Evolutionary conservation across 2,888 invertebrate genomes (phyloP), one percentile per base, ranked within the genome.

Genomic region (Drosophila recens): DNA sequence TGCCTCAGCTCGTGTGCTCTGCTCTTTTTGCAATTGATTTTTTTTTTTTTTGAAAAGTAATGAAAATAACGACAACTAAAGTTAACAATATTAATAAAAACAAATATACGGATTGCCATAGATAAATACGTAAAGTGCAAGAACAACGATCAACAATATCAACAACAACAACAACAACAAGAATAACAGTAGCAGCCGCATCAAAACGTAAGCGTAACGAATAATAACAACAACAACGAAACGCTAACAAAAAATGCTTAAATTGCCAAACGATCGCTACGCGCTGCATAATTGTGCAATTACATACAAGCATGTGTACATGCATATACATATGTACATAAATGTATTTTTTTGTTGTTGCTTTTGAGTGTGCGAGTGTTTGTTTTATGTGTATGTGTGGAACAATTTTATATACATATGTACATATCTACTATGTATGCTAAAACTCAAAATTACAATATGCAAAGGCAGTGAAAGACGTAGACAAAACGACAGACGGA

Each of bases 251-350:
- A 54, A 57, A 65, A 64, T 61, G 20, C 73, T 53, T 72, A 70
- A 75, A 70, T 67, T 87, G 72, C 81, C 57, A 87, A 87, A 83
- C 52, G 66, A 67, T 68, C 61, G 64, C 73, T 56, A 70, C 72
- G 72, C 80, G 90, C 87, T 90, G 90, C 87, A 88, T 75, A 82
- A 86, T 83, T 88, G 89, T 85, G 84, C 89, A 88, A 88, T 86
- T 88, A 82, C 36, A 72, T 57, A 64, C 64, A 49, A 40, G 67
- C 23, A 59, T 61, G 61, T 54, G 45, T 51, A 54, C 45, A 48
- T 62, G 66, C 48, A 51, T 36, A 51, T 42, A 36, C 34, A 65
- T n/a, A 46, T 23, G 23, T 23, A 23, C 4, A 23, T 56, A 23
- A 66, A 49, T 62, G n/a, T 58, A 15, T 45, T 57, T 68, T 85